These are phyloP conservation scores for Gadus chalcogrammus DNA, from an alignment of 2,113 vertebrate genomes.

Conservation along the genomic window DNA sequence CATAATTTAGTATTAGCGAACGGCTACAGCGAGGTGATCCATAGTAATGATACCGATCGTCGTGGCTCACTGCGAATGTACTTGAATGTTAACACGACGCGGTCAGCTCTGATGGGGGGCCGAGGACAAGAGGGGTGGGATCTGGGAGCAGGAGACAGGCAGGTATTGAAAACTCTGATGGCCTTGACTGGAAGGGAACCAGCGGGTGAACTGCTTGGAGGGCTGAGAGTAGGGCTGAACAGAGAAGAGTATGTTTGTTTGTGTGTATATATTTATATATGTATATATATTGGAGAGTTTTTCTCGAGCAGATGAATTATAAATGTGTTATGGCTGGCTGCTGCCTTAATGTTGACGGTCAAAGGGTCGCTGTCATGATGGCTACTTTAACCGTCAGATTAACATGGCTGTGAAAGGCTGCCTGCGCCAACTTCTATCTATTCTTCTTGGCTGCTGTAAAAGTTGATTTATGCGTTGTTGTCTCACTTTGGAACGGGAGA, in stretches of 20 bases:
- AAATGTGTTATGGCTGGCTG: constrained; percentile 42
- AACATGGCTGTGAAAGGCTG: neutral
- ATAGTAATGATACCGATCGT: neutral
- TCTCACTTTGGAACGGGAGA: constrained; percentile 9
- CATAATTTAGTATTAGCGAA: constrained; percentile 13
- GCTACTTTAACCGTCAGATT: neutral
- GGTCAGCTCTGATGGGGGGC: neutral
- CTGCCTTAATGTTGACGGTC: constrained; percentile 48
- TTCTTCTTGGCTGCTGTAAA: neutral
- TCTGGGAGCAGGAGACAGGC: too few species aligned
- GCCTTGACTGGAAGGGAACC: too few species aligned
- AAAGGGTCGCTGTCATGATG: constrained; percentile 40
- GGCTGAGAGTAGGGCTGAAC: too few species aligned
- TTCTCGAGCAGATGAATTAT: constrained; percentile 52
- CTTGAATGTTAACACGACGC: too few species aligned
- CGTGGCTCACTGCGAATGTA: too few species aligned
- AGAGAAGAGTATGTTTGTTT: too few species aligned
- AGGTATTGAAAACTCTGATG: too few species aligned
- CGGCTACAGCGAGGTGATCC: neutral
- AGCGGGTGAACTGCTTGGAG: too few species aligned
- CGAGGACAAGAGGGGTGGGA: too few species aligned
- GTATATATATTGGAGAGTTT: constrained; percentile 12
- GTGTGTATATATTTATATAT: constrained; percentile 15
- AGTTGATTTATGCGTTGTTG: constrained; percentile 25
- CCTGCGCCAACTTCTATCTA: constrained; percentile 37